Percentiles rank a stretch among this genome's conserved stretches.
Conservation (phyloP, 2,888 invertebrate species). For the Pheosia gnoma region DNA sequence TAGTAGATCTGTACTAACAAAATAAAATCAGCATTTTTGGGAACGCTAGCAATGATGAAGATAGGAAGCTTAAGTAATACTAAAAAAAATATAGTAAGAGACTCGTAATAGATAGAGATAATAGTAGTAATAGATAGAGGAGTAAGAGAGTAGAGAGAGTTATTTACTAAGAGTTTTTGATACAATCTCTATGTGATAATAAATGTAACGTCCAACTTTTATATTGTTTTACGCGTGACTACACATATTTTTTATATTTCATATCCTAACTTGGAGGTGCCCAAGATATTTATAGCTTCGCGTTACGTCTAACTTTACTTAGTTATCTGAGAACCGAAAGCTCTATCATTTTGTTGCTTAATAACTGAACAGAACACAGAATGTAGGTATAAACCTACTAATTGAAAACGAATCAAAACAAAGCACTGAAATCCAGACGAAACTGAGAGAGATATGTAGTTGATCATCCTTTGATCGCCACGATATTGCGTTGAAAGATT, state of each 20-base stretch:
- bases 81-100: too few relatives aligned
- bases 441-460: slow-evolving; percentile 5
- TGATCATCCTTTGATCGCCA: slow-evolving; percentile 7
- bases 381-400: too few relatives aligned
- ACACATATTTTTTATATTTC: background rate
- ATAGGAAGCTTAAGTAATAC: too few relatives aligned
- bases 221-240: background rate
- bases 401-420: background rate
- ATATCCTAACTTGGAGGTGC: background rate
- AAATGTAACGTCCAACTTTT: background rate
- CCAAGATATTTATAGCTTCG: background rate
- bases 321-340: background rate
- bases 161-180: too few relatives aligned
- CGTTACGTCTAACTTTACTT: background rate
- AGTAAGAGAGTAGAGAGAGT: too few relatives aligned
- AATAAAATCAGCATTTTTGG: too few relatives aligned
- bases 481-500: slow-evolving; percentile 16
- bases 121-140: too few relatives aligned
- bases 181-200: background rate
- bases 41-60: too few relatives aligned
- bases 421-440: background rate
- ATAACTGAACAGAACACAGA: background rate
- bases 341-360: background rate
- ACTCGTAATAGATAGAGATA: too few relatives aligned
- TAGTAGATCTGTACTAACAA: too few relatives aligned